A percentile compares a stretch with the other conserved stretches of the same genome.
Evolutionary conservation across 2,888 invertebrate species (phyloP).

Genomic region (Ptychoptera contaminata): DNA sequence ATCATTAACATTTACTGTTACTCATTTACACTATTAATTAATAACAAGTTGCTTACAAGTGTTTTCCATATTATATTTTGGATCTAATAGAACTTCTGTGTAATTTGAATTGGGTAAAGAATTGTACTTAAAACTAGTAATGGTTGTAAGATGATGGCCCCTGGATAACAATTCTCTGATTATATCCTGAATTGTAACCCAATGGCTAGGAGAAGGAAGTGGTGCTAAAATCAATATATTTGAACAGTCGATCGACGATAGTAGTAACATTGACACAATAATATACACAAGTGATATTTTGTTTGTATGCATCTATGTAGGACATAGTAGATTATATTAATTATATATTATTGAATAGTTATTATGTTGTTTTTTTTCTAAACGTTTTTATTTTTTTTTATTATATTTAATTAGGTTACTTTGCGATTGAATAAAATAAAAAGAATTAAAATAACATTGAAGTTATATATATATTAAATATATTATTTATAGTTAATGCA

Average conservation of each 20-base stretch:
- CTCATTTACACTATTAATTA: conserved; percentile 16
- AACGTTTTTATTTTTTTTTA: too few relatives aligned
- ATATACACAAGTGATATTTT: too few relatives aligned
- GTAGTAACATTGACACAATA: too few relatives aligned
- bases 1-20: conserved; percentile 26
- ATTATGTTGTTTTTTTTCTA: too few relatives aligned
- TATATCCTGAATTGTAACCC: conserved; percentile 30
- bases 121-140: conserved; percentile 20
- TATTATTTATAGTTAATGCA: too few relatives aligned
- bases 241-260: conserved; percentile 5
- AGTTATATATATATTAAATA: too few relatives aligned
- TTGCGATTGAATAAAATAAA: too few relatives aligned
- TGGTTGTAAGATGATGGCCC: conserved; percentile 31
- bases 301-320: too few relatives aligned
- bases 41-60: conserved; percentile 21
- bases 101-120: conserved; percentile 28
- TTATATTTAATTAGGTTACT: too few relatives aligned
- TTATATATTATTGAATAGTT: too few relatives aligned
- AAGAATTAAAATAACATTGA: too few relatives aligned
- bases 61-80: conserved; percentile 24
- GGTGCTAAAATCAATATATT: conserved; percentile 28
- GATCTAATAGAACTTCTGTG: conserved; percentile 28
- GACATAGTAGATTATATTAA: too few relatives aligned
- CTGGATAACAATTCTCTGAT: conserved; percentile 21
- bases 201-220: conserved; percentile 30